A percentile compares a stretch with the other conserved stretches of the same genome.
Conservation (phyloP, 2,888 invertebrate species). For the Sinelater perroti region DNA sequence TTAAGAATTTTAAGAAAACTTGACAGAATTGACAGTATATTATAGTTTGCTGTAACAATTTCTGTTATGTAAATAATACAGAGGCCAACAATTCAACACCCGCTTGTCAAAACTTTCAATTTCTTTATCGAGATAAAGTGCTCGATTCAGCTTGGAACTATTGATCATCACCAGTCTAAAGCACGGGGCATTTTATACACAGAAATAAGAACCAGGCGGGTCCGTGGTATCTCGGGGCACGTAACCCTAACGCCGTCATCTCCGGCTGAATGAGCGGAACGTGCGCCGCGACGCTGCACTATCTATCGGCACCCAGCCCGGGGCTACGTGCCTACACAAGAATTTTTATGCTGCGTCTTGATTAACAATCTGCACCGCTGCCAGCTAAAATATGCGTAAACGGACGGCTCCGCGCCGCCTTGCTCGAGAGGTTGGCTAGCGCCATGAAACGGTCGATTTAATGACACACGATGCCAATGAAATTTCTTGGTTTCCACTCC, state of each 20-base stretch:
- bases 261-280: conserved; percentile 40
- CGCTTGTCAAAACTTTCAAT: too few species aligned
- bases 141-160: conserved; percentile 31
- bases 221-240: conserved; percentile 39
- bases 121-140: conserved; percentile 32
- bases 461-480: too few species aligned
- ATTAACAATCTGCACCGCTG: conserved; percentile 34
- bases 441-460: too few species aligned
- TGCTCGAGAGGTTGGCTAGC: too few species aligned
- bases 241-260: conserved; percentile 41
- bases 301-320: conserved; percentile 39
- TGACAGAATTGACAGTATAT: too few species aligned
- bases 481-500: too few species aligned
- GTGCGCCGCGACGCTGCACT: conserved; percentile 37
- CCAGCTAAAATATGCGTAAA: too few species aligned
- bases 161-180: conserved; percentile 36
- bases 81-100: too few species aligned
- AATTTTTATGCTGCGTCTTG: conserved; percentile 31
- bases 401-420: too few species aligned
- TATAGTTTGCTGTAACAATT: too few species aligned
- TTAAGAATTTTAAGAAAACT: too few species aligned
- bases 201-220: conserved; percentile 41
- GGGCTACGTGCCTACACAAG: conserved; percentile 35
- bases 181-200: conserved; percentile 39
- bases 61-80: too few species aligned